Evolutionary conservation across 2,888 invertebrate species (phyloP), one percentile per base, ranked within the genome.

Genomic region (Diarsia dahlii): DNA sequence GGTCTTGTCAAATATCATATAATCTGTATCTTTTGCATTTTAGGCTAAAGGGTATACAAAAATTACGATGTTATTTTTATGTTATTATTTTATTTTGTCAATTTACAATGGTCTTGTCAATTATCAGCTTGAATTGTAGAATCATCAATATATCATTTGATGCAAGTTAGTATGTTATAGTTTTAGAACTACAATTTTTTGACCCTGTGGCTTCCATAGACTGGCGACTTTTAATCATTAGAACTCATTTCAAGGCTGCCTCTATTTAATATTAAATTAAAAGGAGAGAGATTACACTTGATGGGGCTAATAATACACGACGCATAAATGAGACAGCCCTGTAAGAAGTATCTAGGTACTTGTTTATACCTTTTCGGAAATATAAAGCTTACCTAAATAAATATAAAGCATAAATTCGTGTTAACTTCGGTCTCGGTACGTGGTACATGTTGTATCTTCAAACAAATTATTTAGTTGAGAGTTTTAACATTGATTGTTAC

Each of bases 391-490:
- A 45, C 13, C 0, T 9, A 15, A 12, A 45, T 63, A 45, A n/a
- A 63, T 13, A 45, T 45, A 63, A 63, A 45, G n/a, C n/a, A 63
- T 63, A 45, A 63, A 63, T 45, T 63, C 63, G 63, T 63, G n/a
- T 63, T 12, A 45, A 63, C 45, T 45, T 45, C n/a, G 23, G 63
- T 45, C 63, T 39, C 39, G 39, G 39, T 39, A 39, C 39, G 39
- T 39, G 39, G 39, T 39, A 39, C 39, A 6, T 73, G 76, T 76
- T 76, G 69, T 71, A 46, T 52, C 62, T 56, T 39, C 34, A 76
- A 63, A 74, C 52, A 69, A 76, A 82, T 80, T 78, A 50, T 28
- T 28, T 28, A 28, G 28, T 28, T 28, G 28, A 28, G 28, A 28
- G 28, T 28, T 28, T 28, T 28, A 28, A 28, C 28, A 28, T 28